These are phyloP conservation scores for Eudyptes chrysolophus DNA, from an alignment of 2,113 vertebrate genomes.

Conservation along the genomic window DNA sequence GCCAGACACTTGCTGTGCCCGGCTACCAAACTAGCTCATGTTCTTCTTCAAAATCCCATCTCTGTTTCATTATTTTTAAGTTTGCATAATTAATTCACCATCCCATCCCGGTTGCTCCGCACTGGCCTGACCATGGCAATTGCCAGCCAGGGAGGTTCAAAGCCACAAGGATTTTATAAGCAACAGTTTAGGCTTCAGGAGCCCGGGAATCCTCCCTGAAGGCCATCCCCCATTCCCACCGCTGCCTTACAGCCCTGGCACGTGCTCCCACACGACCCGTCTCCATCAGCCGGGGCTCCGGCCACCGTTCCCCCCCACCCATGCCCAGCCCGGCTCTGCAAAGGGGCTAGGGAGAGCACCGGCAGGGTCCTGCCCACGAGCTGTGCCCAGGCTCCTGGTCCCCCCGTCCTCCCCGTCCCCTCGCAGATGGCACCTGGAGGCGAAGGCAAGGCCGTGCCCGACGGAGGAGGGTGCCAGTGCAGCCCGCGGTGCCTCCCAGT, in stretches of 20 bases:
- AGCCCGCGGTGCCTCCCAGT: not conserved
- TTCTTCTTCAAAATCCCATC: not conserved
- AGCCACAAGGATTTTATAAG: not conserved
- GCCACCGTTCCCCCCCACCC: accelerated
- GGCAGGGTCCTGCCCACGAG: not conserved
- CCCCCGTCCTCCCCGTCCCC: not conserved
- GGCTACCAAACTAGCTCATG: accelerated
- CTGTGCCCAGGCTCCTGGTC: not conserved
- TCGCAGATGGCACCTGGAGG: not conserved
- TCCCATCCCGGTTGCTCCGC: not conserved
- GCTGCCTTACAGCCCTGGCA: accelerated
- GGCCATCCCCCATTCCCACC: not conserved
- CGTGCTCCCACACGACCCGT: accelerated
- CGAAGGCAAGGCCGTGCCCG: not conserved
- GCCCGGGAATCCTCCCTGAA: not conserved
- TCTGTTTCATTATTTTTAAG: not conserved
- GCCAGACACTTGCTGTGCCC: not conserved
- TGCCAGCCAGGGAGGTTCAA: not conserved
- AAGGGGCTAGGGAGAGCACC: accelerated
- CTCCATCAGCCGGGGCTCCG: not conserved
- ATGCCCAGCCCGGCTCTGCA: not conserved
- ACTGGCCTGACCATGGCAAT: not conserved
- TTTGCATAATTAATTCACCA: not conserved
- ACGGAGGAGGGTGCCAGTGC: not conserved
- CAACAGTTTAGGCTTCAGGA: not conserved